phyloP scores from a whole-genome alignment of 2,888 invertebrate species.

The Cordylochernes scorpioides region DNA sequence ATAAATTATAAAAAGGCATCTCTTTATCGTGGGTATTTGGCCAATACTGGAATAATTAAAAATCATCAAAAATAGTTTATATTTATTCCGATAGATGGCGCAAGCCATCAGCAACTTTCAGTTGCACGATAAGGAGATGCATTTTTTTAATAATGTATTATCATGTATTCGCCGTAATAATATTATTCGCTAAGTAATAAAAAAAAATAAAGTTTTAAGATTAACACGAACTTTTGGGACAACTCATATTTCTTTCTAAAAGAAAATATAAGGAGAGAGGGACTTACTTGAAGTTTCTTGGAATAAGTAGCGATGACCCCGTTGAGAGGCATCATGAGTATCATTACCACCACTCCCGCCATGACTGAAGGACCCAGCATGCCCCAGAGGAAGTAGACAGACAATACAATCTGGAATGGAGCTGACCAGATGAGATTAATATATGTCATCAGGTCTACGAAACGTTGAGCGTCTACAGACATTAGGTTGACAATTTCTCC shows the following conservation, averaged over 20 bases:
- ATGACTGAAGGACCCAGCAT: constrained; percentile 33
- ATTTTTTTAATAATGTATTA: no score
- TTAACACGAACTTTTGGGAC: no score
- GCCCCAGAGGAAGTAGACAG: constrained; percentile 44
- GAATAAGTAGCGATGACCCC: constrained; percentile 53
- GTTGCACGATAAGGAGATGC: no score
- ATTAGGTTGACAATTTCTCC: constrained; percentile 78
- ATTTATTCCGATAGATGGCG: no score
- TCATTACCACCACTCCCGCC: constrained; percentile 76
- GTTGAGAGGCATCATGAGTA: constrained; percentile 68
- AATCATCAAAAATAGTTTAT: no score
- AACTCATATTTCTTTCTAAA: not conserved
- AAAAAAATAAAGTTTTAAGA: not conserved
- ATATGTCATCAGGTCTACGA: constrained; percentile 56
- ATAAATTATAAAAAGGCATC: no score
- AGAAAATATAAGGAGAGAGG: not conserved
- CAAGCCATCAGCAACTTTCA: no score
- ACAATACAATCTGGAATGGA: constrained; percentile 57
- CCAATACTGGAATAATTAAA: no score
- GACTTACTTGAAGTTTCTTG: constrained; percentile 36
- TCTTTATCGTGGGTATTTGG: no score
- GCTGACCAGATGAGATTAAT: constrained; percentile 63
- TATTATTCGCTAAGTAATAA: no score
- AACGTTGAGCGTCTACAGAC: constrained; percentile 69
- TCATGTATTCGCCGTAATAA: no score